phyloP scores from a whole-genome alignment of 2,113 vertebrate genomes.

The Dipodomys ordii region DNA sequence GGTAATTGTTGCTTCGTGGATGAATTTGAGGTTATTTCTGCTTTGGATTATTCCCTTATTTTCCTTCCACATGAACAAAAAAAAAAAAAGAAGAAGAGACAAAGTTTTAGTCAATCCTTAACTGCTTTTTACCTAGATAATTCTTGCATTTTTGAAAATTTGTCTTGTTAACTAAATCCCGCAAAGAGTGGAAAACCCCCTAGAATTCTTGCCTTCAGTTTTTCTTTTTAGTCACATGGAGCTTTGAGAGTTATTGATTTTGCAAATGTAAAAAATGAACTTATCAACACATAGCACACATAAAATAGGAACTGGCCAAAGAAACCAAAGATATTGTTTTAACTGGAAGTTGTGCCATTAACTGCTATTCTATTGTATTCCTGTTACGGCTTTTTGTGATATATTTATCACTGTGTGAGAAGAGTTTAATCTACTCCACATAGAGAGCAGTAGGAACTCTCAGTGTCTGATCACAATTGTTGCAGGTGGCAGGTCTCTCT shows the following conservation, averaged over 20 bases:
- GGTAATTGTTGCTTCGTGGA: not conserved
- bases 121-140: not conserved
- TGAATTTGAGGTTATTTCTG: not conserved
- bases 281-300: constrained; percentile 65
- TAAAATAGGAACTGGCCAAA: constrained; percentile 58
- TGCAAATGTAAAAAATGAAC: constrained; percentile 73
- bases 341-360: constrained; percentile 78
- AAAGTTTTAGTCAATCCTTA: not conserved
- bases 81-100: not conserved
- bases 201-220: not conserved
- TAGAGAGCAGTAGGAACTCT: constrained; percentile 63
- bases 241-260: constrained; percentile 73
- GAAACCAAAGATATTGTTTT: constrained; percentile 74
- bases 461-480: constrained; percentile 69
- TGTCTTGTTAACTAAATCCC: not conserved
- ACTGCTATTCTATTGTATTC: constrained; percentile 67
- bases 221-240: constrained; percentile 17
- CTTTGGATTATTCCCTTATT: not conserved
- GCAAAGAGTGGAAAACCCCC: constrained; percentile 11
- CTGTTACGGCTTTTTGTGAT: constrained; percentile 62
- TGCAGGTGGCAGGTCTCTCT: constrained; percentile 54
- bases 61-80: not conserved
- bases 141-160: constrained; percentile 21
- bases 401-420: constrained; percentile 64
- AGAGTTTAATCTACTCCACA: constrained; percentile 62